A percentile compares a stretch with the other conserved stretches of the same genome.
phyloP scores from a whole-genome alignment of 2,113 vertebrate species.

The Columba janthina region DNA sequence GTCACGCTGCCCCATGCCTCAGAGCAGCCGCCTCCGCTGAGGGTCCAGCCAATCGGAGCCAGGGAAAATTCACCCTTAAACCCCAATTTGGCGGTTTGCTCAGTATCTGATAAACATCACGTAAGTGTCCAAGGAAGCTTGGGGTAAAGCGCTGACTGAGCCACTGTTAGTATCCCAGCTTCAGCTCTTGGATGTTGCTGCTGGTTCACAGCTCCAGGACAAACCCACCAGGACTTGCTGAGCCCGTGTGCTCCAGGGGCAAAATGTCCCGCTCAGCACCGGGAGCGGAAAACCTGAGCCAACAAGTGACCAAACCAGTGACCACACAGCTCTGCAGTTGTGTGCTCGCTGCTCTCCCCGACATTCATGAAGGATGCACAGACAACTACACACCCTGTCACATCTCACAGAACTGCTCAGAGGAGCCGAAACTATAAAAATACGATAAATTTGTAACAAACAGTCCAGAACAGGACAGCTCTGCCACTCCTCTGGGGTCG shows the following conservation, averaged over 20 bases:
- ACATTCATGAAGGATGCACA: fast-evolving
- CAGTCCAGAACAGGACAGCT: not conserved
- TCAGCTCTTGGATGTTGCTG: not conserved
- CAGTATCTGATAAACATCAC: fast-evolving
- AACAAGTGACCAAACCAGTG: not conserved
- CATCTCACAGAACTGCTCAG: not conserved
- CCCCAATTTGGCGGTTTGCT: not conserved
- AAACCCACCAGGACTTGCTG: not conserved
- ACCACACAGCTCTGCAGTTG: not conserved
- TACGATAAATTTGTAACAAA: not conserved
- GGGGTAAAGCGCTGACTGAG: not conserved
- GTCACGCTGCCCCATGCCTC: not conserved
- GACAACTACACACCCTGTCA: not conserved
- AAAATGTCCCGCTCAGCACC: not conserved
- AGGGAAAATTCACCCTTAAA: not conserved
- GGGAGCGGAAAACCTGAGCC: not conserved
- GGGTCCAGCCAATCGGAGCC: not conserved
- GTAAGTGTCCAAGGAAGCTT: not conserved
- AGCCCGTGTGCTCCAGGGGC: not conserved
- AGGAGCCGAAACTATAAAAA: not conserved
- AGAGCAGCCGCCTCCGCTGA: not conserved
- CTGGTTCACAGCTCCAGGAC: not conserved
- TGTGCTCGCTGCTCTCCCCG: fast-evolving
- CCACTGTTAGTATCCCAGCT: not conserved
- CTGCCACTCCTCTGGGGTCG: not conserved